phyloP scores from a whole-genome alignment of 2,113 vertebrate species.

The Corythoichthys intestinalis region DNA sequence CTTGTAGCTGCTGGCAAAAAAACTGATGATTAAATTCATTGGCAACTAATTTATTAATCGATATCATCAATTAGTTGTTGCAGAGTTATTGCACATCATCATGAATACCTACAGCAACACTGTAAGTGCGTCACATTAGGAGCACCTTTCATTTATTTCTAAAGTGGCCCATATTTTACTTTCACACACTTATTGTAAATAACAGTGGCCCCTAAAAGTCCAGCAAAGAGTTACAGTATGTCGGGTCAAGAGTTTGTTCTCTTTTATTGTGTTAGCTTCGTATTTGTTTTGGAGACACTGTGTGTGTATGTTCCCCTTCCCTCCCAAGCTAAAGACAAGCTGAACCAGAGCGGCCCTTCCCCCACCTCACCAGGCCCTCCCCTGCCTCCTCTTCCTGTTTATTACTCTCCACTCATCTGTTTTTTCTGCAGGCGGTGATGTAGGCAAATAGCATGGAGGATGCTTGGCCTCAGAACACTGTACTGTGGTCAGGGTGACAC shows the following conservation, averaged over 20 bases:
- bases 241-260: slow-evolving; percentile 33
- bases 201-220: slow-evolving; percentile 8
- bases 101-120: no score
- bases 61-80: background rate
- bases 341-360: slow-evolving; percentile 51
- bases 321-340: slow-evolving; percentile 43
- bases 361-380: slow-evolving; percentile 35
- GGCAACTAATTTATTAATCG: no score
- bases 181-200: background rate
- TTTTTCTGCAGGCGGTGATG: slow-evolving; percentile 36
- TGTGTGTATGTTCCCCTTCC: slow-evolving; percentile 29
- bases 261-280: slow-evolving; percentile 29
- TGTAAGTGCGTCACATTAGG: background rate
- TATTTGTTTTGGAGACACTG: slow-evolving; percentile 59
- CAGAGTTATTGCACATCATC: slow-evolving; percentile 1
- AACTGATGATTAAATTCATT: no score
- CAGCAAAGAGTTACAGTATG: slow-evolving; percentile 18
- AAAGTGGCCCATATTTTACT: slow-evolving; percentile 8
- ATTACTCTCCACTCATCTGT: slow-evolving; percentile 51
- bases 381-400: slow-evolving; percentile 69
- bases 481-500: slow-evolving; percentile 45
- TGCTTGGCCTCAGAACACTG: slow-evolving; percentile 24
- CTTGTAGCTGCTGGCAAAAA: no score
- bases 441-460: slow-evolving; percentile 35
- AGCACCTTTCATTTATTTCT: background rate